These are phyloP conservation scores for Silurus lanzhouensis DNA, from an alignment of 2,797 vertebrate genomes.

Conservation along the genomic window DNA sequence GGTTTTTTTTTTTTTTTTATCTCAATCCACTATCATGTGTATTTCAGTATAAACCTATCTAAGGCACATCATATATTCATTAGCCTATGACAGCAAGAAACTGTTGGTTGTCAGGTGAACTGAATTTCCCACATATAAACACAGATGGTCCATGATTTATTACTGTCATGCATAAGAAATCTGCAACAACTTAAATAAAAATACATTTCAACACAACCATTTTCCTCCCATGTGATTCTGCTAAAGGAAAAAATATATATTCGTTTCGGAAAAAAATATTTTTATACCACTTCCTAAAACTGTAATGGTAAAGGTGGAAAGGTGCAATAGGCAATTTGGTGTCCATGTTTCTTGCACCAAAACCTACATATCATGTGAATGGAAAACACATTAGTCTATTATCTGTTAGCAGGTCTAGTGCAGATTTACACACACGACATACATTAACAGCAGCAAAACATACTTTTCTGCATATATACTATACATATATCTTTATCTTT, in stretches of 20 bases:
- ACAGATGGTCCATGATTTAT: conserved; percentile 27
- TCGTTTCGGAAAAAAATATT: neutral
- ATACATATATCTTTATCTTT: neutral
- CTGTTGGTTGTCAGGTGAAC: neutral
- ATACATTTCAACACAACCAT: conserved; percentile 34
- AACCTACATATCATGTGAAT: neutral
- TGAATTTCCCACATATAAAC: neutral
- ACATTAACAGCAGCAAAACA: neutral
- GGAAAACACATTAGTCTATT: neutral
- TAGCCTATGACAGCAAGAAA: neutral
- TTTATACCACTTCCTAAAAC: conserved; percentile 36
- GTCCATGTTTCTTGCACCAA: neutral
- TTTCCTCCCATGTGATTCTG: conserved; percentile 51
- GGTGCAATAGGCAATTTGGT: neutral
- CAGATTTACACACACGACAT: neutral
- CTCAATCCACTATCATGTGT: neutral
- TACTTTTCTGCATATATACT: neutral
- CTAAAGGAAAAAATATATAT: conserved; percentile 51
- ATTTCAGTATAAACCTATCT: neutral
- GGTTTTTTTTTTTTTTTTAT: neutral
- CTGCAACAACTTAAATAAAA: conserved; percentile 27
- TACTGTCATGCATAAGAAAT: conserved; percentile 1
- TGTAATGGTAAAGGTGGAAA: neutral
- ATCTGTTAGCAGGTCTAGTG: neutral
- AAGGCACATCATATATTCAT: neutral